Base-by-base conservation (phyloP, 1,140 invertebrate genomes). In the Trachymyrmex cornetzi region DNA sequence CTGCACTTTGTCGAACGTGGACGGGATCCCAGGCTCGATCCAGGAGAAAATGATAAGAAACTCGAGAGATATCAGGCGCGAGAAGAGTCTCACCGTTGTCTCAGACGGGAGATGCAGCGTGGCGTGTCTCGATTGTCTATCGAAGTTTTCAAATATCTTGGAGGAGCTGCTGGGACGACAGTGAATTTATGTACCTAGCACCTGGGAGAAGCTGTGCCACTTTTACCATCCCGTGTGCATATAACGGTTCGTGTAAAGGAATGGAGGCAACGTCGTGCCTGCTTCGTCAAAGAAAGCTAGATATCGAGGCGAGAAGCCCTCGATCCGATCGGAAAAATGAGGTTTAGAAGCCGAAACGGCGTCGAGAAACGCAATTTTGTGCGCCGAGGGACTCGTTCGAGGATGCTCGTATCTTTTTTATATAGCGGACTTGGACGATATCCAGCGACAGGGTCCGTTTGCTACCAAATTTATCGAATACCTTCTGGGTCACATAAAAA, bases 101-200 rank as follows among this genome's bases (percentile, higher is more conserved):
- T 34, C 48, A 48, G 30, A 19, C 22, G 44, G 57, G 16, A 22
- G 30, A 61, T 16, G 38, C 34, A 44, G 22, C 57, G 48, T 38
- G 3, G 30, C 14, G 64, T 48, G 69, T 74, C 80, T 48, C 80
- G 69, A 84, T 84, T 84, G 80, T 84, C 80, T 84, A 75, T 84
- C 69, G 55, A 84, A 84, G 69, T 84, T 84, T 84, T 84, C 80
- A 75, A 84, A 84, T 84, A 84, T 84, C 80, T 74, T 24, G 38
- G 19, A 63, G 69, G 38, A 74, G 67, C 53, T 24, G 79, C 7
- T 27, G 50, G 66, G 53, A 82, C 34, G 34, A 7, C 38, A 55
- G 55, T 30, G 38, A 84, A 84, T 84, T 84, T 84, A 84, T 75
- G 69, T 75, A 75, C 53, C 80, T 59, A 38, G 48, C 66, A 81